These are phyloP conservation scores for Phocoena phocoena DNA, from an alignment of 2,113 vertebrate species.

Conservation along the genomic window DNA sequence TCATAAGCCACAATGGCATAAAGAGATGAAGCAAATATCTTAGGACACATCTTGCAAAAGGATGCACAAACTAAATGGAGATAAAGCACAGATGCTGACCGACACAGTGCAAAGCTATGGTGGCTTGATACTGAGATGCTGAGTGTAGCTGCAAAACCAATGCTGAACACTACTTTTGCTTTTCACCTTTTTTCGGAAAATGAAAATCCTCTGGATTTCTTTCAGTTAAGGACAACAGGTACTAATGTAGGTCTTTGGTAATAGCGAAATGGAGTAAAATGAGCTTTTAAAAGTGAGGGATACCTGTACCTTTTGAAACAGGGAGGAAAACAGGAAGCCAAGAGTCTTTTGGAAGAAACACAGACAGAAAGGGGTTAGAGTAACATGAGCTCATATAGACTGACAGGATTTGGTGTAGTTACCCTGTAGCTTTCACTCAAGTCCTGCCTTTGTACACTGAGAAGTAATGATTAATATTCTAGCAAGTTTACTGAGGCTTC, in stretches of 20 bases:
- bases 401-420: background rate
- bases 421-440: background rate
- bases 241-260: background rate
- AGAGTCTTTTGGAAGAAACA: background rate
- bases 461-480: background rate
- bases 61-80: background rate
- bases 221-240: background rate
- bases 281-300: background rate
- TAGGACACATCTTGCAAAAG: background rate
- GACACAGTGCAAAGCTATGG: too few species aligned
- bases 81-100: background rate
- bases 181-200: background rate
- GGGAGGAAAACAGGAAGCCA: background rate
- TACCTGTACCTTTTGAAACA: background rate
- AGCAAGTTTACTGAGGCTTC: background rate
- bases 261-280: background rate
- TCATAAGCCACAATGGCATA: background rate
- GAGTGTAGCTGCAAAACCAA: background rate
- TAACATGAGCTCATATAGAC: background rate
- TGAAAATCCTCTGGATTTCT: background rate
- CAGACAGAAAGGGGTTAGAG: background rate
- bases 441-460: background rate
- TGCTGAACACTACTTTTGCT: background rate
- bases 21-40: background rate
- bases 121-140: background rate